phyloP scores from a whole-genome alignment of 2,888 invertebrate species.

The Drosophila robusta region DNA sequence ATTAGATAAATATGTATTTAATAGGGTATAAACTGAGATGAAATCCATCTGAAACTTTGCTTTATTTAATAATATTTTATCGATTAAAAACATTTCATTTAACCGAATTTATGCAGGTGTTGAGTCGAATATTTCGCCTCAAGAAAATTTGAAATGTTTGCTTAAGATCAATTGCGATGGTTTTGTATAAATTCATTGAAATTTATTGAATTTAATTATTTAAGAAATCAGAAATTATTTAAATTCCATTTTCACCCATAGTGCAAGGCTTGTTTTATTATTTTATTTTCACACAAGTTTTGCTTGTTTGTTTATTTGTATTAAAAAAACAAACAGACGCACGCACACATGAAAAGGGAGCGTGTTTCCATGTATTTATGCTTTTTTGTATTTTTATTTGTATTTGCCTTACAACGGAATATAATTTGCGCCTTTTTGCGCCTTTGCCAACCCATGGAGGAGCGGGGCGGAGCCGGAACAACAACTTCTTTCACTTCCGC shows the following conservation, averaged over 20 bases:
- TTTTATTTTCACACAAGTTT: conserved; percentile 37
- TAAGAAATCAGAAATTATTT: conserved; percentile 8
- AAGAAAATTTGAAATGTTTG: background rate
- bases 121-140: background rate
- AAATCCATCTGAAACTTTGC: background rate
- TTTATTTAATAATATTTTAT: background rate
- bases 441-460: conserved; percentile 26
- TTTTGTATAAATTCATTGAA: background rate
- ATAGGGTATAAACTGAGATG: background rate
- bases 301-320: conserved; percentile 60
- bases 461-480: conserved; percentile 28
- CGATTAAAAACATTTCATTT: background rate
- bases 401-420: conserved; percentile 70
- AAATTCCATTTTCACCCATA: conserved; percentile 23
- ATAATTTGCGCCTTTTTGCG: conserved; percentile 73
- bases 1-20: background rate
- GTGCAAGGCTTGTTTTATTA: conserved; percentile 27
- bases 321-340: conserved; percentile 40
- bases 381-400: conserved; percentile 48
- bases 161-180: background rate
- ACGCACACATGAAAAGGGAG: conserved; percentile 14
- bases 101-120: background rate
- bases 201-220: background rate
- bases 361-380: conserved; percentile 44
- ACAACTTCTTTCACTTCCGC: conserved; percentile 78